Conservation (phyloP, 2,113 vertebrate genomes). For the Nothobranchius kuhntae region DNA sequence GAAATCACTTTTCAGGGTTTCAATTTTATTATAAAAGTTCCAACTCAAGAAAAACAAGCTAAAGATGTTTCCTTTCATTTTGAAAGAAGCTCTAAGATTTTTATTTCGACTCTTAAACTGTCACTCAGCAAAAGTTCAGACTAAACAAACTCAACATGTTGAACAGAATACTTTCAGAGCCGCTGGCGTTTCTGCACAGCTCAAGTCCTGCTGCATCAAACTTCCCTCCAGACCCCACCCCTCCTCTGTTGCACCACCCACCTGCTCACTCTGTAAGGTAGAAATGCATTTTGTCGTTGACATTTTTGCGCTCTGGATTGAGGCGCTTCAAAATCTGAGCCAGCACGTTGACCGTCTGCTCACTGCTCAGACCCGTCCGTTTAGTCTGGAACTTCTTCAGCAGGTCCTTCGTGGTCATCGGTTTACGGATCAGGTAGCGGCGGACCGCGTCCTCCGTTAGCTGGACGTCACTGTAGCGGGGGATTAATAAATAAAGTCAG, state of each 20-base stretch:
- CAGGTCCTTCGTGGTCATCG: conserved; percentile 95
- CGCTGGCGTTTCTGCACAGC: not conserved
- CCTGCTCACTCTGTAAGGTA: conserved; percentile 85
- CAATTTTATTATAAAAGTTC: conserved; percentile 7
- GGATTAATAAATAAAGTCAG: not conserved
- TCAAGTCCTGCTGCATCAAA: no score
- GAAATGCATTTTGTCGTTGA: conserved; percentile 95
- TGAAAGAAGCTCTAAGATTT: not conserved
- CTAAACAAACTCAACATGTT: not conserved
- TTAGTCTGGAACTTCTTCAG: conserved; percentile 97
- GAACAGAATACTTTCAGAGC: not conserved
- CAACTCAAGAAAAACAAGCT: not conserved
- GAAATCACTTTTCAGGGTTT: not conserved
- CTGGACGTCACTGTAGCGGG: conserved; percentile 84
- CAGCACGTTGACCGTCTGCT: conserved; percentile 92
- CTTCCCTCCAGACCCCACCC: no score
- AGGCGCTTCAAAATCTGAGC: conserved; percentile 94
- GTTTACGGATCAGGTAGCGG: conserved; percentile 91
- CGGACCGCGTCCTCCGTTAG: conserved; percentile 90
- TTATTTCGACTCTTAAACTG: not conserved
- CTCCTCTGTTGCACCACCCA: not conserved
- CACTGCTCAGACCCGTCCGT: conserved; percentile 91
- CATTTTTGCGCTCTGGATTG: conserved; percentile 90
- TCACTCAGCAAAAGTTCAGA: not conserved
- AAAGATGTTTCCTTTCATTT: not conserved